Evolutionary conservation across 2,113 vertebrate species (phyloP), one percentile per base, ranked within the genome.

Genomic region (Theristicus caerulescens): DNA sequence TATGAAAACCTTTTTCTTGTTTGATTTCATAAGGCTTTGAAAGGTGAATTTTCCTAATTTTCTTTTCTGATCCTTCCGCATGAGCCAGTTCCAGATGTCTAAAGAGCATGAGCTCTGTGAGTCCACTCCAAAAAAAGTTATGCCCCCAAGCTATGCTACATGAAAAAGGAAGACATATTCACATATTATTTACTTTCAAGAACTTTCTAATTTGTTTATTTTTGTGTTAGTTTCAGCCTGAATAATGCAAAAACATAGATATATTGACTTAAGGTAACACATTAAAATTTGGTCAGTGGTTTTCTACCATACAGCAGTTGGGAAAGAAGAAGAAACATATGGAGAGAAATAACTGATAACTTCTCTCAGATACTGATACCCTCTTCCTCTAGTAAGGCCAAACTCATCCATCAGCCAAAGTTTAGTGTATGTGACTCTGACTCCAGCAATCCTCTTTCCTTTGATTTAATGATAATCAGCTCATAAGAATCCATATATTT

Each of bases 121-220:
- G 18, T 26, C 21, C 3, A 24, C 7, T 64, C 13, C 5, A 52
- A 47, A 81, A 51, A 42, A 27, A 25, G 3, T 32, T 61, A 21
- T 26, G 9, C 0, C 1, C 6, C 2, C 9, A 57, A 49, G 2
- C 4, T 57, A 26, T 9, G 4, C 2, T 21, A 21, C 4, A 19
- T 72, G n/a, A 80, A 19, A 88, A 91, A 80, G 11, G 22, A 82
- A 62, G 7, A 3, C 2, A 65, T n/a, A 61, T 29, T 73, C 6
- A 44, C 5, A 47, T 24, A 65, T 66, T 25, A 47, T 58, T 73
- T 78, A 29, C 14, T 61, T 82, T 79, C 11, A 54, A 42, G 8
- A 19, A 73, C 3, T 65, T 46, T 66, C 26, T 36, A 17, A 52
- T 34, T 46, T 55, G 18, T 27, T 9, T 8, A 16, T 36, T 47